Evolutionary conservation across 1,140 invertebrate genomes (phyloP).

Genomic region (Rhynchophorus ferrugineus): DNA sequence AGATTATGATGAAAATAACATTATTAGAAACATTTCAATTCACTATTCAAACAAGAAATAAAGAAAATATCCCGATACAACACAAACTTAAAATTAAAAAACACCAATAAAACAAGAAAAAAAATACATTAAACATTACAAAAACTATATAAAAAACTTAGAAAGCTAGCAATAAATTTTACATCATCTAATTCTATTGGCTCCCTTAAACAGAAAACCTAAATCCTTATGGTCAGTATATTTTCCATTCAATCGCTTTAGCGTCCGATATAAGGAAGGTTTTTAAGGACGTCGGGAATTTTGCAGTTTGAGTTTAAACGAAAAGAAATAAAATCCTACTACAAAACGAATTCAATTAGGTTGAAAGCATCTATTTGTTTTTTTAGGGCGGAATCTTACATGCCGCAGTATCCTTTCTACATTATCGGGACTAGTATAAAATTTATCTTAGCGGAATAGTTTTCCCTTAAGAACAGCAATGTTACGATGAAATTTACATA

Average conservation of each 20-base stretch:
- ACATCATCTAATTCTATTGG: too few relatives aligned
- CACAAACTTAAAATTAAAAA: too few relatives aligned
- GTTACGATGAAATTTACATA: slow-evolving; percentile 6
- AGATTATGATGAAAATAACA: too few relatives aligned
- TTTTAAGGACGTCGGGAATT: slow-evolving; percentile 10
- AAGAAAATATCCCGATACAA: too few relatives aligned
- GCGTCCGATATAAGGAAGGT: slow-evolving; percentile 4
- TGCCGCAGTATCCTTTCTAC: slow-evolving; percentile 16
- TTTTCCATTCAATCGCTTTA: slow-evolving; percentile 11
- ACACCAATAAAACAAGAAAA: too few relatives aligned
- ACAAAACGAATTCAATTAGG: slow-evolving; percentile 21
- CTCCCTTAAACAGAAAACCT: too few relatives aligned
- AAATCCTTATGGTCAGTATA: slow-evolving; percentile 1
- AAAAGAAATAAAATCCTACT: slow-evolving; percentile 14
- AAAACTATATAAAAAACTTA: too few relatives aligned
- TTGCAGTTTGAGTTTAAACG: slow-evolving; percentile 11
- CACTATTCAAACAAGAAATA: too few relatives aligned
- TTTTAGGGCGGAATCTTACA: slow-evolving; percentile 16
- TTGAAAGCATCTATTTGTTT: slow-evolving; percentile 20
- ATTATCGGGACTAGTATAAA: slow-evolving; percentile 18
- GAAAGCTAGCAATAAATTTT: too few relatives aligned
- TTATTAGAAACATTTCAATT: too few relatives aligned
- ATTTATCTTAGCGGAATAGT: slow-evolving; percentile 5
- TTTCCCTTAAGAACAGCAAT: not conserved
- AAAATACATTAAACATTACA: too few relatives aligned